Evolutionary conservation across 1,140 invertebrate species (phyloP), one percentile per base, ranked within the genome.

Genomic region (Ctenoplectra terminalis): DNA sequence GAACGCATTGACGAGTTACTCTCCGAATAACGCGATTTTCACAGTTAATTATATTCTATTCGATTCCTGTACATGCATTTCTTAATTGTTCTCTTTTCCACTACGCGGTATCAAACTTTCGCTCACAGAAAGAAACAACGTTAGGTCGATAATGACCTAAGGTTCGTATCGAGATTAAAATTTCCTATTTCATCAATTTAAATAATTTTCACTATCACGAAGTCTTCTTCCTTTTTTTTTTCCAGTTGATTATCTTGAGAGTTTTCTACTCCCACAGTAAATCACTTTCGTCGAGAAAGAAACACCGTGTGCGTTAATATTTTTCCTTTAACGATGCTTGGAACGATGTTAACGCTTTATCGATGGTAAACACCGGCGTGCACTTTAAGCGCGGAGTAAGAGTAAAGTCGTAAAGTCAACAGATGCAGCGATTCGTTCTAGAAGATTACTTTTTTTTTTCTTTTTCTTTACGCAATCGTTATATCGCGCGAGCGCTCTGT

Each of bases 361-460:
- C 17, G 58, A 34, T 37, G 58, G 34, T 34, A 20, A 61, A 37
- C 58, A 37, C 58, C 13, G 13, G 11, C 11, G 2, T 48, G 43
- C 4, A 63, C 26, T 67, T 29, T 48, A 26, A 31, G 26, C 8
- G 4, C 43, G 7, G 15, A 63, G 8, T 3, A 67, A 67, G 17
- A 48, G 17, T 29, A 29, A 31, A 67, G 43, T 31, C 26, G 0
- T 34, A n/a, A 70, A 31, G 26, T 31, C 6, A 23, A 31, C 11
- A 31, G 1, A 15, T 52, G 67, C 48, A 54, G 29, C 29, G 5
- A 50, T 37, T 70, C 6, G 23, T 37, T 37, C 37, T 46, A 1
- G n/a, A 66, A 29, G 43, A 66, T 43, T 46, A 66, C 63, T 63
- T 40, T 60, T 17, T n/a, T 37, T 37, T 11, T 61, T 61, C 9